Conservation (phyloP, 2,797 vertebrate species). For the Smutsia temminckii region DNA sequence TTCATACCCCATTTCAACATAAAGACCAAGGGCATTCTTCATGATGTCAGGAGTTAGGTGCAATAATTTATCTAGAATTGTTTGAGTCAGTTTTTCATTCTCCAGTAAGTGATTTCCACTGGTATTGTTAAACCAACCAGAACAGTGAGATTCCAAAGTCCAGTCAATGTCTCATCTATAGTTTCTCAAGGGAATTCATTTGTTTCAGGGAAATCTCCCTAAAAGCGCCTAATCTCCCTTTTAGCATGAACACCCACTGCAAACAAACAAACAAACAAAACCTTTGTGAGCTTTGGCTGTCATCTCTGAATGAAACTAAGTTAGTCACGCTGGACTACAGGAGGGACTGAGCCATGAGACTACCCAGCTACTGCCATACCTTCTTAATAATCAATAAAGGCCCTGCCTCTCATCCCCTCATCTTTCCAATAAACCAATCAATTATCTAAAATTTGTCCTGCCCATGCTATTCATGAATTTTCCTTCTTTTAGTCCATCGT, state of each 20-base stretch:
- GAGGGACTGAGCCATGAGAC: background rate
- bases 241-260: background rate
- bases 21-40: background rate
- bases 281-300: background rate
- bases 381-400: background rate
- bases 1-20: background rate
- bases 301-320: background rate
- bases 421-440: background rate
- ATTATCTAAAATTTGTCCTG: background rate
- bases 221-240: background rate
- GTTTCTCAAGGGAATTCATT: background rate
- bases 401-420: background rate
- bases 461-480: background rate
- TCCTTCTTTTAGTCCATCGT: background rate
- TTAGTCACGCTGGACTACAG: background rate
- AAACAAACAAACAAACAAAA: background rate
- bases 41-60: background rate
- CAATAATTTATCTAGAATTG: background rate
- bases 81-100: background rate
- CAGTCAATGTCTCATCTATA: background rate
- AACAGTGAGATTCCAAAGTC: background rate
- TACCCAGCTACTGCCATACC: background rate
- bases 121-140: background rate
- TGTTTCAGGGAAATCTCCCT: background rate
- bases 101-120: background rate